Conservation (phyloP, 2,888 invertebrate species). For the Timandra comae region DNA sequence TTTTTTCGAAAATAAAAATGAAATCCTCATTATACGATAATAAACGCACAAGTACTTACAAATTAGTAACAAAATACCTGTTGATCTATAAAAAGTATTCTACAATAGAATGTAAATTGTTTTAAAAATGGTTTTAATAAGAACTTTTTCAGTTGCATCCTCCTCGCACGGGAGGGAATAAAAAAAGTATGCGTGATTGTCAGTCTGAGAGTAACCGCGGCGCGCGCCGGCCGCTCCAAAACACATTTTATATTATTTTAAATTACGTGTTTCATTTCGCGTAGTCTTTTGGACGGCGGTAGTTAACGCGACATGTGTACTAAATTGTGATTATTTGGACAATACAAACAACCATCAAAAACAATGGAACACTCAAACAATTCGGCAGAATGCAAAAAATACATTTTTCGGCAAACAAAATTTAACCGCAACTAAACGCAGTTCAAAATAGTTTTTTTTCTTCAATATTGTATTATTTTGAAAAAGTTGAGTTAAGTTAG, state of each 20-base stretch:
- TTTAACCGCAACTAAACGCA: slow-evolving; percentile 65
- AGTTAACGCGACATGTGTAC: slow-evolving; percentile 60
- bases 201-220: slow-evolving; percentile 66
- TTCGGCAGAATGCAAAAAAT: slow-evolving; percentile 46
- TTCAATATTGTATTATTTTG: neutral
- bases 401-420: slow-evolving; percentile 40
- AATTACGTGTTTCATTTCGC: slow-evolving; percentile 75
- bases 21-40: too few species aligned
- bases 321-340: slow-evolving; percentile 71
- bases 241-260: slow-evolving; percentile 66
- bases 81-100: slow-evolving; percentile 7
- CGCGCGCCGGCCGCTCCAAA: slow-evolving; percentile 65
- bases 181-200: slow-evolving; percentile 47
- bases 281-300: slow-evolving; percentile 72
- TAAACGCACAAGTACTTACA: neutral
- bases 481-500: slow-evolving; percentile 21
- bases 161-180: slow-evolving; percentile 54
- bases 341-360: slow-evolving; percentile 30
- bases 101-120: too few species aligned
- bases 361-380: slow-evolving; percentile 53
- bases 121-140: slow-evolving; percentile 42
- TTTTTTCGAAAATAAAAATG: too few species aligned
- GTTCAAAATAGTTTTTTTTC: slow-evolving; percentile 65
- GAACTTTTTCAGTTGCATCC: slow-evolving; percentile 59
- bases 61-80: slow-evolving; percentile 5